Conservation (phyloP, 2,797 vertebrate genomes). For the Ceryle rudis region DNA sequence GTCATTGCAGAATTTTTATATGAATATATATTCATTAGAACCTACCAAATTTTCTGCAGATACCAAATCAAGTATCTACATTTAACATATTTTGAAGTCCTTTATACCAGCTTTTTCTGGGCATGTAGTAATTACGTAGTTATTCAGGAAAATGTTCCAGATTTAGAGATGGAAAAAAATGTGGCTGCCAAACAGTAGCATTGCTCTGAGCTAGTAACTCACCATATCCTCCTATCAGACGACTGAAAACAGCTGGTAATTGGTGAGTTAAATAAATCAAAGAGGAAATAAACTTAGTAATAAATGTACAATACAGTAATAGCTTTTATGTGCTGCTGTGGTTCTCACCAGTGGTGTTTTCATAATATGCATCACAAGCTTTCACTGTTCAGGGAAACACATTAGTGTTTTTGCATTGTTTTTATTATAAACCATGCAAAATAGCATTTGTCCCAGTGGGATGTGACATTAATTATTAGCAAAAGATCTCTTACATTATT, state of each 20-base stretch:
- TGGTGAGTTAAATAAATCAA: slow-evolving; percentile 47
- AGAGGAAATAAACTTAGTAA: slow-evolving; percentile 44
- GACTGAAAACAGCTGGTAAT: slow-evolving; percentile 12
- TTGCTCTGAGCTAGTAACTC: slow-evolving; percentile 1
- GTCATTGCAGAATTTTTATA: neutral
- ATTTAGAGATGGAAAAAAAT: neutral
- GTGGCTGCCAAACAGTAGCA: neutral
- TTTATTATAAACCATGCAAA: slow-evolving; percentile 47
- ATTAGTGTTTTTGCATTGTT: slow-evolving; percentile 42
- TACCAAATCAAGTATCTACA: neutral
- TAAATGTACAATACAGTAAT: slow-evolving; percentile 32
- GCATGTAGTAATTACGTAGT: neutral
- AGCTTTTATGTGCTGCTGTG: slow-evolving; percentile 39
- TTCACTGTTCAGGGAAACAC: slow-evolving; percentile 41
- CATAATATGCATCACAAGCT: slow-evolving; percentile 30
- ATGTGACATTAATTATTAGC: slow-evolving; percentile 69
- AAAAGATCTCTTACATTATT: slow-evolving; percentile 56
- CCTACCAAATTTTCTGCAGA: neutral
- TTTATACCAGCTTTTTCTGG: neutral
- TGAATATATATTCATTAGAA: neutral
- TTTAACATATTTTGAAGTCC: neutral
- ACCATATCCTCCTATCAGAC: neutral
- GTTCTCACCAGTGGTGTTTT: slow-evolving; percentile 56
- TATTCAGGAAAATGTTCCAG: neutral
- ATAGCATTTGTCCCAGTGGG: slow-evolving; percentile 42